Conservation (phyloP, 2,888 invertebrate species). For the Agriopis aurantiaria region DNA sequence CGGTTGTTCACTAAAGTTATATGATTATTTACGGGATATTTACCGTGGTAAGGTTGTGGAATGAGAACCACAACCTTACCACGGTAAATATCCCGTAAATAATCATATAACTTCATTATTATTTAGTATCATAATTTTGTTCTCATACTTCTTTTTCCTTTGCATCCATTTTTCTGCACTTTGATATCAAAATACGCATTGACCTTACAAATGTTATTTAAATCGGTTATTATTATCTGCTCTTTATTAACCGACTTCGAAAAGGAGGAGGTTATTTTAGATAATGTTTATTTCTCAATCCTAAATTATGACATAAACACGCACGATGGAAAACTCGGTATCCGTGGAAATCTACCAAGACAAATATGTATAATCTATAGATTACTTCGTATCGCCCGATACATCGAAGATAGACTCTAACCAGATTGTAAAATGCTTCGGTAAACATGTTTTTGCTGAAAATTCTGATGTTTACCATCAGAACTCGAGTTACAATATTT, state of each 20-base stretch:
- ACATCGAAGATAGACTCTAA: slow-evolving; percentile 49
- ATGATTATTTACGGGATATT: too few species aligned
- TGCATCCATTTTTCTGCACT: slow-evolving; percentile 2
- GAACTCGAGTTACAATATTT: slow-evolving; percentile 13
- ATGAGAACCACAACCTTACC: too few species aligned
- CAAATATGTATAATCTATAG: slow-evolving; percentile 49
- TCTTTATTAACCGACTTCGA: too few species aligned
- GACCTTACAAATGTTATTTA: slow-evolving; percentile 45
- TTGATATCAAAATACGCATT: slow-evolving; percentile 31
- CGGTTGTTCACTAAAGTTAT: too few species aligned
- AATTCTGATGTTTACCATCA: slow-evolving; percentile 25
- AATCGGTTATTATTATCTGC: slow-evolving; percentile 40
- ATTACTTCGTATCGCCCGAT: slow-evolving; percentile 50
- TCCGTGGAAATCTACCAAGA: slow-evolving; percentile 56
- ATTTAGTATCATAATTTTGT: background rate
- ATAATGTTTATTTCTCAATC: slow-evolving; percentile 51
- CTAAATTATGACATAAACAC: slow-evolving; percentile 50
- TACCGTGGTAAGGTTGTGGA: too few species aligned
- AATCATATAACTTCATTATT: too few species aligned
- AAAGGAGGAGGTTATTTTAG: too few species aligned
- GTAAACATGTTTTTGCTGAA: slow-evolving; percentile 53
- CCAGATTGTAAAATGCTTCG: slow-evolving; percentile 46
- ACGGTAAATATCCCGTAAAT: too few species aligned
- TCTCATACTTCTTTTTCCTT: slow-evolving; percentile 4
- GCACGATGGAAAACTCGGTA: slow-evolving; percentile 47